These are phyloP conservation scores for Hypercompe scribonia DNA, from an alignment of 2,888 invertebrate genomes.

Conservation along the genomic window DNA sequence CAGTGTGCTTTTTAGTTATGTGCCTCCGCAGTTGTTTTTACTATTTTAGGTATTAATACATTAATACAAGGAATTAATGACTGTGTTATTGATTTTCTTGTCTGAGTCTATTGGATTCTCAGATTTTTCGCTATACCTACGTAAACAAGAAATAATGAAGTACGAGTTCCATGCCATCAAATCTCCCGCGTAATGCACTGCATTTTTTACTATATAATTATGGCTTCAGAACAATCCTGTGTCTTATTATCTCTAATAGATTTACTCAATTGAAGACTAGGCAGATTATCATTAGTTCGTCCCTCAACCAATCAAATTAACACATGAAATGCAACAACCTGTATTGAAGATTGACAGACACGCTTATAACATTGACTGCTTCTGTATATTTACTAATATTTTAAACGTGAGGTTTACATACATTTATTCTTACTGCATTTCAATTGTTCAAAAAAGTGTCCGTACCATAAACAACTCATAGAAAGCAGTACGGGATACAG, in stretches of 20 bases:
- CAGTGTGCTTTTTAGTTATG: too few relatives aligned
- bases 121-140: background rate
- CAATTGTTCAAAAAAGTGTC: background rate
- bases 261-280: too few relatives aligned
- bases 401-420: background rate
- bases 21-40: too few relatives aligned
- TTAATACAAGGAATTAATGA: conserved; percentile 28
- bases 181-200: too few relatives aligned
- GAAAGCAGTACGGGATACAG: background rate
- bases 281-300: too few relatives aligned
- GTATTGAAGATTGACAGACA: background rate
- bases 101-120: background rate
- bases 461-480: background rate
- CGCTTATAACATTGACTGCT: background rate
- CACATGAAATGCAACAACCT: background rate
- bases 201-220: too few relatives aligned
- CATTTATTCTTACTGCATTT: background rate
- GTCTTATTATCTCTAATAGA: too few relatives aligned
- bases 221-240: too few relatives aligned
- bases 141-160: background rate
- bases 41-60: too few relatives aligned
- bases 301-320: too few relatives aligned
- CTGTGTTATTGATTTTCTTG: conserved; percentile 9
- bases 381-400: background rate
- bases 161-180: background rate